Conservation (phyloP, 92 coral and sea anemone genomes). For the Palythoa grandis region DNA sequence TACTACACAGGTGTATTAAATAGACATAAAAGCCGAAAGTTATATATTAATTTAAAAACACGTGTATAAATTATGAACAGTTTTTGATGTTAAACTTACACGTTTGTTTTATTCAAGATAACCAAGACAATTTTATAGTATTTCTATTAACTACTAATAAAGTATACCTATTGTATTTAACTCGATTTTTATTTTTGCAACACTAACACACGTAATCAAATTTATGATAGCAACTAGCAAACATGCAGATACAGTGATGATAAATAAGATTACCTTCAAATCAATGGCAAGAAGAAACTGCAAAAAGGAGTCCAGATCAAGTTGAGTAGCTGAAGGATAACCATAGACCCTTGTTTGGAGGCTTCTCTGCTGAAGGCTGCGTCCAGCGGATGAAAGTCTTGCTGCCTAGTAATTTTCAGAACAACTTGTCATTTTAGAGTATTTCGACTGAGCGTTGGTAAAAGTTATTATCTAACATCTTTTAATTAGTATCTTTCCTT, state of each 20-base stretch:
- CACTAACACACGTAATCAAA: not conserved
- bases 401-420: slow-evolving; percentile 71
- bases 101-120: no score
- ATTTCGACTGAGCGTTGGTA: not conserved
- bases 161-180: no score
- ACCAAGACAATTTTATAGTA: no score
- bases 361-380: slow-evolving; percentile 81
- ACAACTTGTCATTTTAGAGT: not conserved
- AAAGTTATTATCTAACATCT: not conserved
- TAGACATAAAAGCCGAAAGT: no score
- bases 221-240: no score
- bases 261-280: slow-evolving; percentile 70
- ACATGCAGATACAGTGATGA: not conserved
- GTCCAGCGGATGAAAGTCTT: slow-evolving; percentile 71
- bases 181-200: not conserved
- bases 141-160: no score
- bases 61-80: no score
- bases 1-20: no score
- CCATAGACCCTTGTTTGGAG: slow-evolving; percentile 95
- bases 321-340: slow-evolving; percentile 92
- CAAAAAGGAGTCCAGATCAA: slow-evolving; percentile 93
- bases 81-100: no score
- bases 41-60: no score
- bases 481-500: no score
- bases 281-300: slow-evolving; percentile 82